Conservation (phyloP, 2,888 invertebrate genomes). For the Cinara cedri region DNA sequence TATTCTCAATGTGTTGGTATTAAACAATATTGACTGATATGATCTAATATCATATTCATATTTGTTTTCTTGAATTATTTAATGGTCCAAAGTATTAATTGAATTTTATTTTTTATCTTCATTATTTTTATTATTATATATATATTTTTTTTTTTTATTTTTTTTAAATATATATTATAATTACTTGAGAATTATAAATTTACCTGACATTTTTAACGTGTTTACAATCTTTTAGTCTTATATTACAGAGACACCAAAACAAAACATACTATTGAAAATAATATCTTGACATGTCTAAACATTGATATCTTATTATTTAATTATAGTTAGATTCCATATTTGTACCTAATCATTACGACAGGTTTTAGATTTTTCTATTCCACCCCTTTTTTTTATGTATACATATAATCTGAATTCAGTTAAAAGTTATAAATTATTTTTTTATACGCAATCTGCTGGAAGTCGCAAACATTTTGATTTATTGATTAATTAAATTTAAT, state of each 20-base stretch:
- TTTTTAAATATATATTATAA: too few species aligned
- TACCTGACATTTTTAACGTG: too few species aligned
- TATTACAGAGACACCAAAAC: too few species aligned
- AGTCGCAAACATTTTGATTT: neutral
- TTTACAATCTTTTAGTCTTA: too few species aligned
- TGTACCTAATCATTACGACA: neutral
- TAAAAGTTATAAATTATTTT: conserved; percentile 35
- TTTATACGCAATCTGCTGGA: neutral
- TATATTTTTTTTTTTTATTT: neutral
- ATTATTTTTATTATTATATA: conserved; percentile 9
- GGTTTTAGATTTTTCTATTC: neutral
- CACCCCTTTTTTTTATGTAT: neutral
- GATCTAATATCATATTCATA: conserved; percentile 42
- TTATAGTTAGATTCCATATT: conserved; percentile 1
- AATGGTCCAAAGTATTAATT: neutral
- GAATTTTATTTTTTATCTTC: conserved; percentile 22
- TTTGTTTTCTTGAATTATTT: conserved; percentile 21
- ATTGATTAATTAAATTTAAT: too few species aligned
- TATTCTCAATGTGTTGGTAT: conserved; percentile 11
- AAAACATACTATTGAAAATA: too few species aligned
- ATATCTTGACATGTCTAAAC: too few species aligned
- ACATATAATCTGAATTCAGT: conserved; percentile 1
- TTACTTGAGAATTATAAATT: too few species aligned
- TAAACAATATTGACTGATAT: conserved; percentile 40
- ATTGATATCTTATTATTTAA: too few species aligned